Base-by-base conservation (phyloP, 2,797 vertebrate genomes). In the Chaetodon trifasciatus region DNA sequence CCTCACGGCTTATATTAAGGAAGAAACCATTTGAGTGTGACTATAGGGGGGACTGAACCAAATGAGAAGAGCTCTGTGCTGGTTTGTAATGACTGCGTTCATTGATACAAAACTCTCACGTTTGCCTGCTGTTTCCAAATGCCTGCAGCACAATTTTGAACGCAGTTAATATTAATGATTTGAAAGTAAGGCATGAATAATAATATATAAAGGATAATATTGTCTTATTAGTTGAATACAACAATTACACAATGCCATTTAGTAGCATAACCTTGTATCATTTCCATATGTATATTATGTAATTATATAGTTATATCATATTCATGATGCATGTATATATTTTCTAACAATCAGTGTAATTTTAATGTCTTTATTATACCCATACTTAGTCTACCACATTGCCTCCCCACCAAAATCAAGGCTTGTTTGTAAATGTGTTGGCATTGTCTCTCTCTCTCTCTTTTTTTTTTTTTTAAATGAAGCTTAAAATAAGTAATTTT, bases 11-110 rank as follows among this genome's bases (percentile, higher is more conserved):
- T 94, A 95, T 93, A 94, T 74, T 85, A 79, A 58, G 96, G 96
- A 83, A 88, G 81, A 87, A 94, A 97, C 96, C 96, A 97, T 94
- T 90, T 67, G 85, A 56, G 10, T 32, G 42, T 44, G 66, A 58
- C 84, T 74, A 81, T 82, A 86, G 92, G 96, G 96, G 96, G 91
- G 84, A 71, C 78, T 75, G 85, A 88, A 93, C 92, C 91, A 92
- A 91, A 60, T 57, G 35, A 71, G 8, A 52, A 0, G 0, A 32
- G 17, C 13, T 11, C 1, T 24, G 4, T 19, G 2, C 2, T 24
- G 0, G 10, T 50, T n/a, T 68, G 47, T 37, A 39, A 32, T 68
- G 17, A 64, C 12, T 5, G 15, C 24, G 23, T 21, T 74, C 42
- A 66, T 65, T 74, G 56, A 78, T 32, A 24, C 6, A 52, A 64